Evolutionary conservation across 2,888 invertebrate genomes (phyloP).

Genomic region (Dexiosoma caninum): DNA sequence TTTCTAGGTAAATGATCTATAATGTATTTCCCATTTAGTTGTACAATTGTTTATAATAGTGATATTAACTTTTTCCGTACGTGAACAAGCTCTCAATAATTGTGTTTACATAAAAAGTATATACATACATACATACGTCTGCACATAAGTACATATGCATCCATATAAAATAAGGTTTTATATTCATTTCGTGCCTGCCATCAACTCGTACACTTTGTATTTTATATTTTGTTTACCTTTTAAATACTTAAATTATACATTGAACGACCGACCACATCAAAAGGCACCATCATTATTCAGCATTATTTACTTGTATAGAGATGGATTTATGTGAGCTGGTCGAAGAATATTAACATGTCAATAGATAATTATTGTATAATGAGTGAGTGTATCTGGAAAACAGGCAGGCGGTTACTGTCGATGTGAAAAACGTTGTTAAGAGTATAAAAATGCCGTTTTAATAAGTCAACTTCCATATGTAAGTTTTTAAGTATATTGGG

Average conservation of each 20-base stretch:
- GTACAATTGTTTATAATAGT: constrained; percentile 46
- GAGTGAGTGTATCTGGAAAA: not conserved
- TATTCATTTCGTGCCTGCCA: constrained; percentile 5
- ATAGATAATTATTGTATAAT: constrained; percentile 35
- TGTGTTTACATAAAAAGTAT: constrained; percentile 31
- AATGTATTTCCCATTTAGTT: constrained; percentile 11
- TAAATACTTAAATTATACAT: constrained; percentile 37
- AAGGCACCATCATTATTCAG: constrained; percentile 19
- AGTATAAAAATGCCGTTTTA: no score
- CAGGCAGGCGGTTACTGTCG: not conserved
- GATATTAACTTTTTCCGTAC: constrained; percentile 24
- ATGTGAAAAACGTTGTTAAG: not conserved
- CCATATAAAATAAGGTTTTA: no score
- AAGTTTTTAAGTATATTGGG: no score
- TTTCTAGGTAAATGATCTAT: constrained; percentile 36
- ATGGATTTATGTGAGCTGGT: not conserved
- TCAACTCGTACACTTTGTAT: constrained; percentile 19
- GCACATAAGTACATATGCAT: no score
- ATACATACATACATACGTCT: not conserved
- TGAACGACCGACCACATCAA: constrained; percentile 40
- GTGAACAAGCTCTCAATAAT: constrained; percentile 14
- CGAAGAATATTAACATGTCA: constrained; percentile 43
- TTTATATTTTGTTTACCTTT: constrained; percentile 48
- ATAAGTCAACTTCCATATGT: no score
- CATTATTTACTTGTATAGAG: constrained; percentile 27